phyloP scores from a whole-genome alignment of 2,888 invertebrate species.

The Tyria jacobaeae region DNA sequence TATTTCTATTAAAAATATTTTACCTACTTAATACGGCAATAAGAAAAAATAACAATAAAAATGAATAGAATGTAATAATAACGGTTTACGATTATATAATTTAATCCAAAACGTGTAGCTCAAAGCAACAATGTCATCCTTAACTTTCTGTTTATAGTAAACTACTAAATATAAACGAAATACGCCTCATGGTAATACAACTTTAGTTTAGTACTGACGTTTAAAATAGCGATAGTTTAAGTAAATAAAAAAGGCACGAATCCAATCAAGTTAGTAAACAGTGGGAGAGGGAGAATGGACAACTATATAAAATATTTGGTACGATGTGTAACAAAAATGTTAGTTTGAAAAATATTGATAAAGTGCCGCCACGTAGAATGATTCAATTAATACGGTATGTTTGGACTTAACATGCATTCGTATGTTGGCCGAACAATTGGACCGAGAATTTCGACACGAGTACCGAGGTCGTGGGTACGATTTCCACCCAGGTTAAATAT shows the following conservation, averaged over 20 bases:
- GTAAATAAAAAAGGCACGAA: slow-evolving; percentile 83
- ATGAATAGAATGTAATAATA: too few species aligned
- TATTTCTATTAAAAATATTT: too few species aligned
- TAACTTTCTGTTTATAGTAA: neutral
- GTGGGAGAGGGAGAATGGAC: slow-evolving; percentile 43
- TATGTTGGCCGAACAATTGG: neutral
- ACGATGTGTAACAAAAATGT: slow-evolving; percentile 28
- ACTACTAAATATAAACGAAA: slow-evolving; percentile 1
- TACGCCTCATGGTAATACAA: slow-evolving; percentile 2
- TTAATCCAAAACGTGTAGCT: neutral
- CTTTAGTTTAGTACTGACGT: slow-evolving; percentile 45
- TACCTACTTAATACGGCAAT: too few species aligned
- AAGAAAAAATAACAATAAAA: too few species aligned
- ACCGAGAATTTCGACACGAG: too few species aligned
- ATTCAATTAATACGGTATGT: slow-evolving; percentile 5
- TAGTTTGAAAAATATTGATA: slow-evolving; percentile 10
- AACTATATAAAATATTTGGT: slow-evolving; percentile 41
- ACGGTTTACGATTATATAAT: too few species aligned
- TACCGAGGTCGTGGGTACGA: too few species aligned
- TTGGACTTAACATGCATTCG: neutral
- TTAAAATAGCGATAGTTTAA: slow-evolving; percentile 70
- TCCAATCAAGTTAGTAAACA: slow-evolving; percentile 83
- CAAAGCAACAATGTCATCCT: neutral
- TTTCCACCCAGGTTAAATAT: too few species aligned
- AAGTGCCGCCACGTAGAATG: neutral